A percentile compares a stretch with the other conserved stretches of the same genome.
Conservation (phyloP, 92 coral and sea anemone genomes). For the Epizoanthus fatuus region DNA sequence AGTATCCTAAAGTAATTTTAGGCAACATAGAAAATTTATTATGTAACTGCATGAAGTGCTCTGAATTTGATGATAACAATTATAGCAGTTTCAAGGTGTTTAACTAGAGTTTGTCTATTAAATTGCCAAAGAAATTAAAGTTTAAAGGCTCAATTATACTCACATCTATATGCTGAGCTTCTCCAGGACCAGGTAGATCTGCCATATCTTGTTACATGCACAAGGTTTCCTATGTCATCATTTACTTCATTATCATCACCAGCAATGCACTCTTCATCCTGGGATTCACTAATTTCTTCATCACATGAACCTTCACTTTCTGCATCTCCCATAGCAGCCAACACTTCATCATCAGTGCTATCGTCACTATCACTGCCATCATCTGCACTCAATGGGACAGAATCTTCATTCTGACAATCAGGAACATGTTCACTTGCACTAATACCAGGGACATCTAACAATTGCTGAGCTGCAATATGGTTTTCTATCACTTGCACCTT, state of each 20-base stretch:
- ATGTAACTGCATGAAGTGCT: neutral
- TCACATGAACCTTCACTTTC: slow-evolving; percentile 27
- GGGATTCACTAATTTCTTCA: slow-evolving; percentile 12
- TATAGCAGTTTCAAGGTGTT: neutral
- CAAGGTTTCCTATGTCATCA: slow-evolving; percentile 43
- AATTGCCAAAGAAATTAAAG: slow-evolving; percentile 1
- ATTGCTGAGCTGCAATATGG: slow-evolving; percentile 48
- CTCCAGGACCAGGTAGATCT: slow-evolving; percentile 52
- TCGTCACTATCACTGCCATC: slow-evolving; percentile 30
- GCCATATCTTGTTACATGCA: slow-evolving; percentile 47
- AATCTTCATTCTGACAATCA: neutral
- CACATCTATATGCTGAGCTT: slow-evolving; percentile 38
- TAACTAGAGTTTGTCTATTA: neutral
- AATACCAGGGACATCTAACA: neutral
- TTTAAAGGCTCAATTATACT: neutral
- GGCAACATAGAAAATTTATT: neutral
- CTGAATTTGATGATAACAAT: neutral
- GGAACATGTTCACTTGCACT: neutral
- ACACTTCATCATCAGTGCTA: slow-evolving; percentile 40
- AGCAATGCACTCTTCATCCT: slow-evolving; percentile 5
- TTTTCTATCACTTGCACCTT: slow-evolving; percentile 41
- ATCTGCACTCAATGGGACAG: neutral
- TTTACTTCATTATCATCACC: slow-evolving; percentile 28
- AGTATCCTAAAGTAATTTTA: no score
- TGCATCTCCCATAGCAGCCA: slow-evolving; percentile 32